Evolutionary conservation across 2,797 vertebrate species (phyloP).

Genomic region (Nannoperca obscura): DNA sequence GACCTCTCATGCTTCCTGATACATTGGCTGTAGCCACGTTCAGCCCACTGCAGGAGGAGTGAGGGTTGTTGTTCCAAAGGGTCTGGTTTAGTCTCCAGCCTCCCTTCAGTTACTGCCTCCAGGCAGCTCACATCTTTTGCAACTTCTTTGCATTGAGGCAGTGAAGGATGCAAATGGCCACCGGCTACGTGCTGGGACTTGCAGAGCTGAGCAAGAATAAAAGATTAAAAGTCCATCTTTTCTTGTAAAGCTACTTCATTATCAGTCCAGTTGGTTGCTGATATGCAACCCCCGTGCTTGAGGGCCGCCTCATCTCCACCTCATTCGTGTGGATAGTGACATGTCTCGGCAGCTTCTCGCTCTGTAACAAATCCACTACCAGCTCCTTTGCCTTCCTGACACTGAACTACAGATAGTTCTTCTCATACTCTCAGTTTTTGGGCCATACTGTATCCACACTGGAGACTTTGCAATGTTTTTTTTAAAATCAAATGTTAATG

Average conservation of each 20-base stretch:
- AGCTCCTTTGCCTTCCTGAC: conserved; percentile 23
- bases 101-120: conserved; percentile 43
- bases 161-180: conserved; percentile 46
- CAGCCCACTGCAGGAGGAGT: conserved; percentile 20
- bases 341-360: conserved; percentile 23
- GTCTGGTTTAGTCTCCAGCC: conserved; percentile 24
- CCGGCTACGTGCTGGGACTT: conserved; percentile 27
- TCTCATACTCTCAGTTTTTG: neutral
- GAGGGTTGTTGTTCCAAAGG: conserved; percentile 43
- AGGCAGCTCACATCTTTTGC: conserved; percentile 41
- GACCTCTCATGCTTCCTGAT: conserved; percentile 46
- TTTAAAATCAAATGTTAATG: neutral
- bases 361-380: conserved; percentile 25
- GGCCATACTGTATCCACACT: neutral
- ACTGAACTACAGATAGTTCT: conserved; percentile 7
- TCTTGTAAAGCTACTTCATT: conserved; percentile 8
- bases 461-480: neutral
- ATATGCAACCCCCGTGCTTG: conserved; percentile 18
- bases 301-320: conserved; percentile 25
- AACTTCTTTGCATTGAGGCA: conserved; percentile 33
- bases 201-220: conserved; percentile 22
- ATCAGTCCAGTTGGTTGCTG: conserved; percentile 37
- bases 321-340: conserved; percentile 27
- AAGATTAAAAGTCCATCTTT: conserved; percentile 11
- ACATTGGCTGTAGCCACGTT: conserved; percentile 39